These are phyloP conservation scores for Euphydryas editha DNA, from an alignment of 2,888 invertebrate genomes.

Conservation along the genomic window DNA sequence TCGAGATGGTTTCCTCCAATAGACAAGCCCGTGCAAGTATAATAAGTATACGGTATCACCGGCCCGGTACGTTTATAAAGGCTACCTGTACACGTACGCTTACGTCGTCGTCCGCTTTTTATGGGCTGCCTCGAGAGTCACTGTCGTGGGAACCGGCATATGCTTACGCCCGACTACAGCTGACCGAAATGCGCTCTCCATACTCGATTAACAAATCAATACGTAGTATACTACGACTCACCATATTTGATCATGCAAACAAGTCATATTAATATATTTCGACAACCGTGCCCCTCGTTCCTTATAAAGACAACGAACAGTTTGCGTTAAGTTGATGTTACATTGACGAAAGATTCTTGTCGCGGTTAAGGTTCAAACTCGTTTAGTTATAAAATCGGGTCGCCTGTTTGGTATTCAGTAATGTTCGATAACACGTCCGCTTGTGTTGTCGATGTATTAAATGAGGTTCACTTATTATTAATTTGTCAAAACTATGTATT, in stretches of 20 bases:
- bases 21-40: constrained; percentile 47
- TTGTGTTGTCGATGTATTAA: constrained; percentile 62
- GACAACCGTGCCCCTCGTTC: constrained; percentile 58
- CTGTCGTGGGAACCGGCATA: constrained; percentile 82
- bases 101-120: constrained; percentile 76
- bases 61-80: constrained; percentile 66
- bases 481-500: constrained; percentile 72
- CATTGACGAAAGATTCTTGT: constrained; percentile 35
- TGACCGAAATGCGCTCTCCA: constrained; percentile 83
- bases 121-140: constrained; percentile 77
- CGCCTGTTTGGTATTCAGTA: constrained; percentile 65
- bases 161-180: constrained; percentile 77
- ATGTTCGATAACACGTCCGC: constrained; percentile 66
- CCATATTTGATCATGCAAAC: constrained; percentile 68
- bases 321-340: constrained; percentile 48
- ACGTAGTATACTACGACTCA: constrained; percentile 65
- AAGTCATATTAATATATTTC: constrained; percentile 62
- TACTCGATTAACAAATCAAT: constrained; percentile 82
- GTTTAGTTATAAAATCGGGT: constrained; percentile 46
- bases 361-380: constrained; percentile 56
- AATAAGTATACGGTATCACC: constrained; percentile 64
- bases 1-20: constrained; percentile 48
- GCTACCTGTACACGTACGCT: constrained; percentile 79
- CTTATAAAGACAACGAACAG: constrained; percentile 50
- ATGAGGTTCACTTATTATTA: constrained; percentile 49